Evolutionary conservation across 2,797 vertebrate genomes (phyloP).

Genomic region (Acrocephalus scirpaceus): DNA sequence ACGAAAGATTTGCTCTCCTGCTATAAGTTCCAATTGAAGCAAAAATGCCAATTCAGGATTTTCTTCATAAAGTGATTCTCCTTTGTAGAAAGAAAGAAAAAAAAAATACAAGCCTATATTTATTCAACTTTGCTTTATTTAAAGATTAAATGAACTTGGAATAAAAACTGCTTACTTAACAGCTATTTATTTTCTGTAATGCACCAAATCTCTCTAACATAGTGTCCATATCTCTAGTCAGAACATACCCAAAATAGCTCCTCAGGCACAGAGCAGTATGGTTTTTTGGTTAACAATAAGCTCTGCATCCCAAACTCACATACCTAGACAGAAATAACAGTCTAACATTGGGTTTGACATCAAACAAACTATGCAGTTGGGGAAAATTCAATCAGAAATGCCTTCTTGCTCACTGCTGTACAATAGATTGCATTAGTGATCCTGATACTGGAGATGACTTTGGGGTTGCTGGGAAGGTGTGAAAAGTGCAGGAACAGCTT

Average conservation of each 20-base stretch:
- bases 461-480: not conserved
- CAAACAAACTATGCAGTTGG: not conserved
- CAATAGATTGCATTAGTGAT: not conserved
- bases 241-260: not conserved
- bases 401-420: not conserved
- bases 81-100: not conserved
- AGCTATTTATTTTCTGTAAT: not conserved
- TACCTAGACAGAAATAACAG: not conserved
- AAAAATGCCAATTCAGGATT: conserved; percentile 21
- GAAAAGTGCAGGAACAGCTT: not conserved
- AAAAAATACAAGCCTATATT: not conserved
- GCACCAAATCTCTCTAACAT: not conserved
- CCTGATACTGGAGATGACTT: not conserved
- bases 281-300: not conserved
- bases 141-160: not conserved
- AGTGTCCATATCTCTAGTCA: not conserved
- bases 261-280: not conserved
- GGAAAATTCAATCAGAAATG: not conserved
- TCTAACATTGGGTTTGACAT: not conserved
- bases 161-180: not conserved
- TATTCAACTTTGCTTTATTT: not conserved
- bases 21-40: not conserved
- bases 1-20: not conserved
- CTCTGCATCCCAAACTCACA: not conserved
- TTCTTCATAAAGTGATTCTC: not conserved